Percentiles rank a stretch among this genome's conserved stretches.
These are phyloP conservation scores for Artibeus lituratus DNA, from an alignment of 2,797 vertebrate species.

Conservation along the genomic window DNA sequence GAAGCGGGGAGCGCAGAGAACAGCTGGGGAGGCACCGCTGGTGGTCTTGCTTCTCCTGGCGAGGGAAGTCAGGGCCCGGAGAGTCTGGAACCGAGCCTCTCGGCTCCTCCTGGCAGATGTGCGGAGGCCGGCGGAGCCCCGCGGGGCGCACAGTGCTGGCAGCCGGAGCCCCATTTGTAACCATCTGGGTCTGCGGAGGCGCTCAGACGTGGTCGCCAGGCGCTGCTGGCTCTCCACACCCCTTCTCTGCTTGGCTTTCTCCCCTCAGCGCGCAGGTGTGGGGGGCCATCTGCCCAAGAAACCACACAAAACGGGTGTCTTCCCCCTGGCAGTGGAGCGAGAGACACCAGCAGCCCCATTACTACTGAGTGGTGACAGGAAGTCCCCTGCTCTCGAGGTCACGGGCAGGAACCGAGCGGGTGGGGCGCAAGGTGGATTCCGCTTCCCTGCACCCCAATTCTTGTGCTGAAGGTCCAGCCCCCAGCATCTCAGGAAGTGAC, in stretches of 20 bases:
- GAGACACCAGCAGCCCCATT: rapidly evolving
- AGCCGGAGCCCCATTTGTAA: rapidly evolving
- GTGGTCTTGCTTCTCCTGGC: not conserved
- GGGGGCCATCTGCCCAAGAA: not conserved
- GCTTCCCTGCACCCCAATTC: too few species aligned
- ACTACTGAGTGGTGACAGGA: rapidly evolving
- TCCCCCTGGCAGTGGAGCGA: too few species aligned
- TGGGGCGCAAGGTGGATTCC: rapidly evolving
- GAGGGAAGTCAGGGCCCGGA: not conserved
- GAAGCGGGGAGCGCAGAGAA: rapidly evolving
- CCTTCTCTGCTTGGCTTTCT: not conserved
- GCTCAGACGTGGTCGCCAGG: rapidly evolving
- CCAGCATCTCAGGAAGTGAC: not conserved
- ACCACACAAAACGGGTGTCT: too few species aligned
- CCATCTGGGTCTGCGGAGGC: not conserved
- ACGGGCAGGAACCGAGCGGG: rapidly evolving
- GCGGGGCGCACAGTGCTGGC: not conserved
- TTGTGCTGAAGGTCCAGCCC: not conserved
- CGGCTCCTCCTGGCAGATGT: not conserved
- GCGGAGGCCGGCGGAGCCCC: rapidly evolving
- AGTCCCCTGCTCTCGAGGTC: not conserved
- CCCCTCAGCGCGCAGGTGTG: rapidly evolving
- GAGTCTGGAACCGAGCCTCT: not conserved
- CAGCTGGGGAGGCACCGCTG: rapidly evolving
- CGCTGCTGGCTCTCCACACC: rapidly evolving